These are phyloP conservation scores for Turritopsis dohrnii DNA, from an alignment of 30 jellyfish, hydroid and myxozoan species.

Conservation along the genomic window DNA sequence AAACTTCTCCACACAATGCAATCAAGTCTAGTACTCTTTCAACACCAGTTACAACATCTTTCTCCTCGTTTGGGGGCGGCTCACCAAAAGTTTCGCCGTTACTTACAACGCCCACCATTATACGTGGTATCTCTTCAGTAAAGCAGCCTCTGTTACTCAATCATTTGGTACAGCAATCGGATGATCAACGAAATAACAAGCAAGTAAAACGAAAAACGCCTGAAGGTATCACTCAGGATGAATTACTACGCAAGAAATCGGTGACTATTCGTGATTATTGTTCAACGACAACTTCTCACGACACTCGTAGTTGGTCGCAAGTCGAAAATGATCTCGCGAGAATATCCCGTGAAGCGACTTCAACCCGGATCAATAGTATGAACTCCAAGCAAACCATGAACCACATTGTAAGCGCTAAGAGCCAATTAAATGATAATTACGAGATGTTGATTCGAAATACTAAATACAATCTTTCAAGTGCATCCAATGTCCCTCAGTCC, in stretches of 20 bases:
- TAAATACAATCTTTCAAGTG: not conserved
- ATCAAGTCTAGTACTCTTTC: not conserved
- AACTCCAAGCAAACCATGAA: not conserved
- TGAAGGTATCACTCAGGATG: not conserved
- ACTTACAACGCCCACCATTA: constrained; percentile 2
- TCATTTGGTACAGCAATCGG: not conserved
- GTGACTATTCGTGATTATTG: not conserved
- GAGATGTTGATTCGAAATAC: not conserved
- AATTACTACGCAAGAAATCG: not conserved
- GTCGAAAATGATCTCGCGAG: constrained; percentile 1
- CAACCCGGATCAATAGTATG: not conserved
- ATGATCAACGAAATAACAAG: not conserved
- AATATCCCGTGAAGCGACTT: constrained; percentile 12
- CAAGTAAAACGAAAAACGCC: constrained; percentile 19
- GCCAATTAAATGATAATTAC: not conserved
- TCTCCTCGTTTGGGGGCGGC: not conserved
- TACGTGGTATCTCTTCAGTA: not conserved
- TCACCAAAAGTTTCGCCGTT: constrained; percentile 9
- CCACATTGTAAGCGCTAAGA: not conserved
- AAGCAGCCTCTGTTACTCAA: not conserved
- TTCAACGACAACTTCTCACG: not conserved
- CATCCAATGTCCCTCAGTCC: not conserved
- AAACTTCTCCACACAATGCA: not conserved
- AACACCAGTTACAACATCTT: not conserved
- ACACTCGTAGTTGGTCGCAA: not conserved